phyloP scores from a whole-genome alignment of 2,113 vertebrate species.

The Gadus chalcogrammus region DNA sequence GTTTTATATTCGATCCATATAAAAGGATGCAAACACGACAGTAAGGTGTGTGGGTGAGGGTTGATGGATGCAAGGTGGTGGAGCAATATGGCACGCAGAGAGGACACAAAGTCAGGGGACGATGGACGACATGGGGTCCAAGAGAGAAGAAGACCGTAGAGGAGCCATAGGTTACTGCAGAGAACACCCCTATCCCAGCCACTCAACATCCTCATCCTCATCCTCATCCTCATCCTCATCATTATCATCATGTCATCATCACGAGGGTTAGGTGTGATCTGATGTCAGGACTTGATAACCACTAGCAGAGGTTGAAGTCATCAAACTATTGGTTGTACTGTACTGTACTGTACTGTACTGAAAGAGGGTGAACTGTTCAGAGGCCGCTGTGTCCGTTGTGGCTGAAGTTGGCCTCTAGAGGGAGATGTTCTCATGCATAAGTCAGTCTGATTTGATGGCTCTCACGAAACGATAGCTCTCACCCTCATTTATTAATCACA shows the following conservation, averaged over 20 bases:
- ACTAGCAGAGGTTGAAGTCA: constrained; percentile 23
- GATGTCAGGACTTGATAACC: constrained; percentile 13
- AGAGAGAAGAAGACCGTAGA: too few species aligned
- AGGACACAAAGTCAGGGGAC: constrained; percentile 11
- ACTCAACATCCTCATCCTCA: too few species aligned
- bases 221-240: too few species aligned
- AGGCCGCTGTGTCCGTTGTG: neutral
- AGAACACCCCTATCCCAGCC: too few species aligned
- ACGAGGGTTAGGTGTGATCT: constrained; percentile 21
- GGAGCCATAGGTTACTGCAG: too few species aligned
- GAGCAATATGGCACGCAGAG: neutral
- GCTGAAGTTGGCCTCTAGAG: constrained; percentile 43
- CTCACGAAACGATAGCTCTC: neutral
- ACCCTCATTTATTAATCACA: too few species aligned
- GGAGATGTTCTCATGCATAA: constrained; percentile 59
- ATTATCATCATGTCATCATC: constrained; percentile 18
- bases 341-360: neutral
- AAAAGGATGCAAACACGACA: neutral
- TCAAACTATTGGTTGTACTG: neutral
- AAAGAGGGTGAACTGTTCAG: neutral
- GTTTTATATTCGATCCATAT: neutral
- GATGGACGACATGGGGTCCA: neutral
- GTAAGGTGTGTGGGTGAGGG: neutral
- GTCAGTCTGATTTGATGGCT: neutral
- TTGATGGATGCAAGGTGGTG: too few species aligned